Evolutionary conservation across 2,113 vertebrate genomes (phyloP), one percentile per base, ranked within the genome.

Genomic region (Micronycteris hirsuta): DNA sequence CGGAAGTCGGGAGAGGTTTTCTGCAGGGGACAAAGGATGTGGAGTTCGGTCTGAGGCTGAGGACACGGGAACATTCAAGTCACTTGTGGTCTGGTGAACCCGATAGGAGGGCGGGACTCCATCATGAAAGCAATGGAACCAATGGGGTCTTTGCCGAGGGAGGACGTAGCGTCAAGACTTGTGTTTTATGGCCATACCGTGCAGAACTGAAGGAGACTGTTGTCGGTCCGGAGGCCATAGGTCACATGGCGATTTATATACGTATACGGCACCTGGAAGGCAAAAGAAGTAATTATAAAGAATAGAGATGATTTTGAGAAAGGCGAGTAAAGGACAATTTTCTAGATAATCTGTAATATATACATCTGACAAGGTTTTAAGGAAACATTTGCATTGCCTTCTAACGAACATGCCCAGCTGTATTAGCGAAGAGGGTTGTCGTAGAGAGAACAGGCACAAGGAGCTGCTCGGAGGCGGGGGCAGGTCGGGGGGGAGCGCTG

Each of bases 221-320:
- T 47, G 2, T 28, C 26, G 19, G 22, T 74, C 31, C 45, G 20
- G 82, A 78, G 5, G 12, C 26, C 33, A 77, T 13, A 91, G 41
- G 7, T 10, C 54, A 10, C 17, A 2, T 20, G 33, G 31, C 38
- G 2, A n/a, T 36, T 47, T 3, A 24, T 63, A 36, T 36, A 16
- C 2, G 7, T 24, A 9, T n/a, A 24, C 24, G 2, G 45, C 13
- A 31, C 12, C 4, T 20, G 81, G 33, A 49, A 81, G 58, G 38
- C 80, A 13, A 49, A 74, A 43, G 3, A 74, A 17, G 41, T 36
- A 54, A 58, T 49, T 73, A 11, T 36, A 68, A 91, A 33, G 20
- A 73, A 63, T 22, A 67, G 65, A 76, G 28, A 43, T 67, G 41
- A 68, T 68, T 73, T 74, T 96, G 54, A 74, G 87, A 82, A 81